Evolutionary conservation across 2,113 vertebrate species (phyloP).

Genomic region (Ranitomeya imitator): DNA sequence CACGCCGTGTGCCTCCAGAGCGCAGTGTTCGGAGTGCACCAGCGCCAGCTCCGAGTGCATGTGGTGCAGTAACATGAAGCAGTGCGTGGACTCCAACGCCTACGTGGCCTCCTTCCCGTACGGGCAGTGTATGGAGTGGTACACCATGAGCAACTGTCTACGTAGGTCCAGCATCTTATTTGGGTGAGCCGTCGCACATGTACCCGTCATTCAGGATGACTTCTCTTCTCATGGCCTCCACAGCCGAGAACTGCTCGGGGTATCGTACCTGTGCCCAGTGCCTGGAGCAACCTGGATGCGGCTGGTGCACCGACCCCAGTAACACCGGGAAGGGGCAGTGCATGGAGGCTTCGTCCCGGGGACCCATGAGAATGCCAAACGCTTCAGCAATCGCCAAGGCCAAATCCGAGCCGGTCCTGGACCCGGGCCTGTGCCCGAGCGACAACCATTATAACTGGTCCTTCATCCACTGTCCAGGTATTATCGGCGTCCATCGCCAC

Average conservation of each 20-base stretch:
- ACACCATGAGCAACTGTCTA: slow-evolving; percentile 92
- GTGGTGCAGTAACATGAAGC: slow-evolving; percentile 99
- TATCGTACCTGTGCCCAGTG: slow-evolving; percentile 92
- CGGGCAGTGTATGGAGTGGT: slow-evolving; percentile 99
- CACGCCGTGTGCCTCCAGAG: slow-evolving; percentile 85
- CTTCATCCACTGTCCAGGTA: slow-evolving; percentile 96
- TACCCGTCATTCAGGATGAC: no score
- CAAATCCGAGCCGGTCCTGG: slow-evolving; percentile 81
- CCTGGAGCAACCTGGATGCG: slow-evolving; percentile 93
- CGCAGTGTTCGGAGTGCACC: slow-evolving; percentile 87
- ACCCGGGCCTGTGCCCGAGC: slow-evolving; percentile 84
- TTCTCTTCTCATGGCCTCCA: background rate
- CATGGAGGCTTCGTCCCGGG: slow-evolving; percentile 88
- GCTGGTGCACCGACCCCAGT: slow-evolving; percentile 94
- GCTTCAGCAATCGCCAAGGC: slow-evolving; percentile 62
- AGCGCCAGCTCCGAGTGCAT: slow-evolving; percentile 96
- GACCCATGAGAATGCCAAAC: slow-evolving; percentile 82
- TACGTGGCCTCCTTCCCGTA: slow-evolving; percentile 98
- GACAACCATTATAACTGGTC: slow-evolving; percentile 91
- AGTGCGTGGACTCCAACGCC: slow-evolving; percentile 97
- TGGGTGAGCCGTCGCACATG: no score
- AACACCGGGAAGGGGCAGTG: slow-evolving; percentile 93
- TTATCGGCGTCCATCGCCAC: no score
- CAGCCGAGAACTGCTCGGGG: slow-evolving; percentile 96
- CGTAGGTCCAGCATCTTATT: slow-evolving; percentile 75